phyloP scores from a whole-genome alignment of 2,113 vertebrate species.

The Felis chaus region DNA sequence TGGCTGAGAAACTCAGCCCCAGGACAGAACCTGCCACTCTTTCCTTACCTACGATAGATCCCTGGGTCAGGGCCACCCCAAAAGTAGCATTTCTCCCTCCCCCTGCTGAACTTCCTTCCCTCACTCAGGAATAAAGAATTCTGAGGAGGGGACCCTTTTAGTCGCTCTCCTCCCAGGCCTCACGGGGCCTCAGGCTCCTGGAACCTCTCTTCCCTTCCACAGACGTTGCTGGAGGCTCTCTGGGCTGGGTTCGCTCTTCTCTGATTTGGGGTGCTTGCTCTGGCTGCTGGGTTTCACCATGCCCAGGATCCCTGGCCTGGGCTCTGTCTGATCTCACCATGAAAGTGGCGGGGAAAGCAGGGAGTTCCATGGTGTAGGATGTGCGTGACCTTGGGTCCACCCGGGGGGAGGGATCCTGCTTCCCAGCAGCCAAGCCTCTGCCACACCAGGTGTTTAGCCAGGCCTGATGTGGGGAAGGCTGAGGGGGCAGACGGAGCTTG shows the following conservation, averaged over 20 bases:
- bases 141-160: background rate
- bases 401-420: background rate
- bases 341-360: background rate
- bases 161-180: background rate
- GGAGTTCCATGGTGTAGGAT: background rate
- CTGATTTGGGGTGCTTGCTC: background rate
- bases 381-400: background rate
- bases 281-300: background rate
- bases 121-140: constrained; percentile 56
- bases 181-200: rapidly evolving
- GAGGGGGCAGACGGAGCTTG: background rate
- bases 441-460: background rate
- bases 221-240: no score
- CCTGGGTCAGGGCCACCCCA: background rate
- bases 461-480: background rate
- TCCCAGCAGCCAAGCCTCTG: background rate
- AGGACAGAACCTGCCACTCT: background rate
- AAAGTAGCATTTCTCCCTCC: background rate
- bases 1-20: background rate
- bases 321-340: background rate
- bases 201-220: background rate
- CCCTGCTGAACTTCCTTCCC: background rate
- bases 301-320: background rate
- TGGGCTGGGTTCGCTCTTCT: background rate
- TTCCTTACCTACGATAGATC: background rate